Percentiles rank a stretch among this genome's conserved stretches.
phyloP scores from a whole-genome alignment of 2,797 vertebrate genomes.

The Scarus forsteni region DNA sequence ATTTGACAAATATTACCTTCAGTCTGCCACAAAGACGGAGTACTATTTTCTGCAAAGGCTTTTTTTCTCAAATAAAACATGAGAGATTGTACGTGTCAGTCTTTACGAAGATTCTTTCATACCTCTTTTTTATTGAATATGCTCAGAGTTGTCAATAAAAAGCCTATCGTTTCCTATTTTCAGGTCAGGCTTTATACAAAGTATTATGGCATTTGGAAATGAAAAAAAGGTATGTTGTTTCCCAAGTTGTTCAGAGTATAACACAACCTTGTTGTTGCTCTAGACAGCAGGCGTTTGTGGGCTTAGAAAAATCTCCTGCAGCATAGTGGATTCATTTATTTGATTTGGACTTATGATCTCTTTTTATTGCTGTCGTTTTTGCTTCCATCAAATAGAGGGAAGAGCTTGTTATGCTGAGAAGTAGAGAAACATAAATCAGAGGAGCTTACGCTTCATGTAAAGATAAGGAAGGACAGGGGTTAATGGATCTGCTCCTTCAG shows the following conservation, averaged over 20 bases:
- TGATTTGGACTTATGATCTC: neutral
- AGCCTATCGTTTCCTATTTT: constrained; percentile 20
- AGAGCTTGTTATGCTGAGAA: neutral
- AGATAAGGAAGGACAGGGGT: neutral
- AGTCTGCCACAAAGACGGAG: neutral
- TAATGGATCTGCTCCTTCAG: constrained; percentile 12
- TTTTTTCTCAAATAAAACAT: constrained; percentile 2
- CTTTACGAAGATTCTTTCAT: constrained; percentile 16
- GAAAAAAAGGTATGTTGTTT: neutral
- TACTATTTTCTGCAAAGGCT: neutral
- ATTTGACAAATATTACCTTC: neutral
- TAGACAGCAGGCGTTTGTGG: neutral
- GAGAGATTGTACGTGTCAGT: constrained; percentile 6
- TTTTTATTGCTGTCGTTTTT: neutral
- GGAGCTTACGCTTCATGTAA: neutral
- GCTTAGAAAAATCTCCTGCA: neutral
- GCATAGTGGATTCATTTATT: neutral
- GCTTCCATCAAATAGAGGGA: neutral
- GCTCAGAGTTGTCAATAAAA: constrained; percentile 15
- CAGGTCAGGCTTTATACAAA: constrained; percentile 1
- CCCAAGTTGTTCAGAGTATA: neutral
- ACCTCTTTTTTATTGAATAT: constrained; percentile 4
- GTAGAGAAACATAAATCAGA: neutral
- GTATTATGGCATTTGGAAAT: neutral
- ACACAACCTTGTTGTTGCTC: neutral